Conservation (phyloP, 2,113 vertebrate species). For the Cynopterus brachyotis region DNA sequence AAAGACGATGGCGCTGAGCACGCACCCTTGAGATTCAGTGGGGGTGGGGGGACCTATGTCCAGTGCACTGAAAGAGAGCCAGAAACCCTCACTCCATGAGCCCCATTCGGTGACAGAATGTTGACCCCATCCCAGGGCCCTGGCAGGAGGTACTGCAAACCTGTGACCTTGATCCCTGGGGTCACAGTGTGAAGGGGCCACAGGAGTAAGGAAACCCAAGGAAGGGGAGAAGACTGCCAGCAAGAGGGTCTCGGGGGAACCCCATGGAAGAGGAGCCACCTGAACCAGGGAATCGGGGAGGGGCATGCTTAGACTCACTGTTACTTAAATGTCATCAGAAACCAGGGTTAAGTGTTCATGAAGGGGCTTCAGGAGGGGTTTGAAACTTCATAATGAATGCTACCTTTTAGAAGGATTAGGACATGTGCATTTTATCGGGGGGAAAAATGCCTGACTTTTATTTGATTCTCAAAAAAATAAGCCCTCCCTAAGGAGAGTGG, state of each 20-base stretch:
- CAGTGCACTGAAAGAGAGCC: neutral
- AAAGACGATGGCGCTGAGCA: accelerated
- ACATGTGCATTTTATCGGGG: neutral
- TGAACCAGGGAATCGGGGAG: neutral
- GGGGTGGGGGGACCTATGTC: neutral
- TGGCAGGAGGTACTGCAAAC: neutral
- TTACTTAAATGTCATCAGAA: neutral
- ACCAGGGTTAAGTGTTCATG: neutral
- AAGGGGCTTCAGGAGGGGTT: neutral
- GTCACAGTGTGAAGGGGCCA: neutral
- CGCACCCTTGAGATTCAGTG: neutral
- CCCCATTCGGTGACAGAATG: neutral
- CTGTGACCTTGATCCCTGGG: neutral
- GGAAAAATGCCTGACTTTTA: neutral
- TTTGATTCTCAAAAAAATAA: neutral
- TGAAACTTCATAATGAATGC: neutral
- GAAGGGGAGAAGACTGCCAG: neutral
- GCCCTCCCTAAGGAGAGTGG: neutral
- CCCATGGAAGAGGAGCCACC: neutral
- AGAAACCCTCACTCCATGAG: neutral
- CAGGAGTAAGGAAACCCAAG: neutral
- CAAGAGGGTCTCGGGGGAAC: neutral
- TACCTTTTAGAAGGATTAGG: neutral
- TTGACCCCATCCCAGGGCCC: neutral
- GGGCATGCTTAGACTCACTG: neutral